Percentiles rank a stretch among this genome's conserved stretches.
Evolutionary conservation across 2,113 vertebrate species (phyloP).

Genomic region (Eonycteris spelaea): DNA sequence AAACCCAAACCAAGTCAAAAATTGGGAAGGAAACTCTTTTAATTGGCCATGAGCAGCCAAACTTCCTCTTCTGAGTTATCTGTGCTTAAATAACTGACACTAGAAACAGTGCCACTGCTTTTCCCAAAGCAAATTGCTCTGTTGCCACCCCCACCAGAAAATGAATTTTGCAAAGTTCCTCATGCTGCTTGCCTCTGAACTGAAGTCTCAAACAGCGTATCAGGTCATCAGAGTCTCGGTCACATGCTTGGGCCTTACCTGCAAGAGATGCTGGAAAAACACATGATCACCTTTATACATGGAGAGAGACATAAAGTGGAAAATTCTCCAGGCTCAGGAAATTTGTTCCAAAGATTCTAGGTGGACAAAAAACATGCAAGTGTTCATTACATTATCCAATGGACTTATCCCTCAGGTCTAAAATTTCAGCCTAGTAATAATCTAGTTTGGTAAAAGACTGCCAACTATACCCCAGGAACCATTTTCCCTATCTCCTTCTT

Average conservation of each 20-base stretch:
- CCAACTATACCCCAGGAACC: background rate
- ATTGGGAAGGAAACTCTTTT: background rate
- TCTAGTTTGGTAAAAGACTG: background rate
- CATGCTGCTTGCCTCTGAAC: background rate
- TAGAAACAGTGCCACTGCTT: background rate
- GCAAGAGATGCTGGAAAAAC: background rate
- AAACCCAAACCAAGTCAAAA: slow-evolving; percentile 4
- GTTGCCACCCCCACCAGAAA: background rate
- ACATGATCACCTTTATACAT: no score
- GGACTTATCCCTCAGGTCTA: background rate
- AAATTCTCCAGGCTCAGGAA: background rate
- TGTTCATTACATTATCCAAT: background rate
- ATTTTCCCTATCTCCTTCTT: background rate
- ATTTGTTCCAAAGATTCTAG: background rate
- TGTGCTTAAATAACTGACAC: background rate
- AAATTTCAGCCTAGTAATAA: background rate
- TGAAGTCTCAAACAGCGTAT: background rate
- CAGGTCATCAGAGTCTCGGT: background rate
- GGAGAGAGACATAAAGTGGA: no score
- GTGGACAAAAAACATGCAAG: background rate
- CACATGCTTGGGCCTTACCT: background rate
- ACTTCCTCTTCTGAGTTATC: slow-evolving; percentile 10
- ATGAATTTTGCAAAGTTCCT: background rate
- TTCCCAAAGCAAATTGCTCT: background rate
- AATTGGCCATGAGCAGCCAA: background rate